Evolutionary conservation across 2,888 invertebrate genomes (phyloP), one percentile per base, ranked within the genome.

Genomic region (Diarsia rubi): DNA sequence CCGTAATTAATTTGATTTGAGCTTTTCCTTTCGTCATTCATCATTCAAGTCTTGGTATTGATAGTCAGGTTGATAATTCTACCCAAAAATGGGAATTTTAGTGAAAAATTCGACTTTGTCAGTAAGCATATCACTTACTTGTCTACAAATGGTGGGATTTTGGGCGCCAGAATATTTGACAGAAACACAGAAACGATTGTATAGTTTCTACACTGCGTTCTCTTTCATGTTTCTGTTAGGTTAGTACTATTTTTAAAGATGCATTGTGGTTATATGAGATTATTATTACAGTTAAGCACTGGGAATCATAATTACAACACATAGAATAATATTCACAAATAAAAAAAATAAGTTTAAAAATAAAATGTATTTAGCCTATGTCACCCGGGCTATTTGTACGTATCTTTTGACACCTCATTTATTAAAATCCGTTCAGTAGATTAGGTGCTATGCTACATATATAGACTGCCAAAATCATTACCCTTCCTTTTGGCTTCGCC

Each of bases 161-260:
- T 97, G 96, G 96, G 85, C 91, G 0, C 93, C 96, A 0, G 89
- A 91, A 3, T 71, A 75, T 3, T 72, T 94, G 59, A 76, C 62
- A 0, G 80, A 75, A 2, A 69, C 62, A 9, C 85, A 83, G 52
- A 90, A 80, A 57, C 31, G 84, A 0, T n/a, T 93, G 3, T 96
- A 96, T 69, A 88, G 88, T 71, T 88, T 86, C 52, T 95, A 94
- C 54, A 90, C 91, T n/a, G 82, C 90, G 8, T 83, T 94, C 42
- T 91, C 90, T 0, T 95, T 96, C 57, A 94, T 95, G 92, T 93
- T 94, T 79, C 68, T 95, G 24, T 88, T 96, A 72, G 96, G 96
- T 96, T 90, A 84, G 93, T 89, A 42, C 42, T 8, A n/a, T 42
- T n/a, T 21, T 62, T 6, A 27, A 57, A 8, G 16, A 27, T 27